Conservation (phyloP, 2,113 vertebrate species). For the Hirundichthys speculiger region DNA sequence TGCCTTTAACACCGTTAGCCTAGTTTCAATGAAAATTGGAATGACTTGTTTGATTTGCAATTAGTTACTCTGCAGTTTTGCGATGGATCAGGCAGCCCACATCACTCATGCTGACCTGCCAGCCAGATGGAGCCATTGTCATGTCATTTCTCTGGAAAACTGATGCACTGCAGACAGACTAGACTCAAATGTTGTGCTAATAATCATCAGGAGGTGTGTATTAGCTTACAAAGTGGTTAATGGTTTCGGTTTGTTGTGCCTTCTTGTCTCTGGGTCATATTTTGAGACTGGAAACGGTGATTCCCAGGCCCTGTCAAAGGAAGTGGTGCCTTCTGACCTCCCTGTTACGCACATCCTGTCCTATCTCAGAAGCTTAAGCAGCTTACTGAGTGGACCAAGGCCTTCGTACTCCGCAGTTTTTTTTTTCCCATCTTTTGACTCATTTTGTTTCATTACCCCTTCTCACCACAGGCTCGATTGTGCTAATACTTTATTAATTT, state of each 20-base stretch:
- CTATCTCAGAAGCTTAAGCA: conserved; percentile 63
- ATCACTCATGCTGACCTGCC: conserved; percentile 47
- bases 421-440: conserved; percentile 9
- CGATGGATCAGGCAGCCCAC: conserved; percentile 28
- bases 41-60: conserved; percentile 71
- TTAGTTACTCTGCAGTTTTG: conserved; percentile 58
- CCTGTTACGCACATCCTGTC: conserved; percentile 71
- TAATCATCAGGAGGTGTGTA: conserved; percentile 22
- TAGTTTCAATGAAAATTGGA: conserved; percentile 51
- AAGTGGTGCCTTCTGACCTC: conserved; percentile 81
- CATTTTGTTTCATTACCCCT: conserved; percentile 15
- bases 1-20: conserved; percentile 64
- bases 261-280: conserved; percentile 44
- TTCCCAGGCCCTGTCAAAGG: conserved; percentile 81
- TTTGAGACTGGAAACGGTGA: conserved; percentile 41
- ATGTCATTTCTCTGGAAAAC: conserved; percentile 21
- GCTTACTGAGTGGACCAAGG: conserved; percentile 26
- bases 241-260: conserved; percentile 40
- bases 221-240: conserved; percentile 29
- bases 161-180: conserved; percentile 9
- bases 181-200: conserved; percentile 11
- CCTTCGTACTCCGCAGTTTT: conserved; percentile 7
- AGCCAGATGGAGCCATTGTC: conserved; percentile 57
- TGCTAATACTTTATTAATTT: conserved; percentile 6
- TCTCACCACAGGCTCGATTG: neutral